Evolutionary conservation across 2,797 vertebrate genomes (phyloP), one percentile per base, ranked within the genome.

Genomic region (Gymnocypris eckloni): DNA sequence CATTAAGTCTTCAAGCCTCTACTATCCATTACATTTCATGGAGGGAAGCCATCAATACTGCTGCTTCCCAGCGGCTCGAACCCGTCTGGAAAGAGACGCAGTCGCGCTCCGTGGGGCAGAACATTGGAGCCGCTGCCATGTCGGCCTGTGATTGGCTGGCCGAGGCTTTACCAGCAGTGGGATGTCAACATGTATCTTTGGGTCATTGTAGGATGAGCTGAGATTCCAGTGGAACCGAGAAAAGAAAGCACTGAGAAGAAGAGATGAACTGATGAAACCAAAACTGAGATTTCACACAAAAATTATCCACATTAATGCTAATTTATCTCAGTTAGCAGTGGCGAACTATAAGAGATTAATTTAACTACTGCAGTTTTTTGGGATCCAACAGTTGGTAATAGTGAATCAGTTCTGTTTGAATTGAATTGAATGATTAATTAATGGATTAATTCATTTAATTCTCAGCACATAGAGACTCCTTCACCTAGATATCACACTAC

Each of bases 41-140:
- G 82, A 73, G 37, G 75, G 41, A 82, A 73, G 61, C 41, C 67
- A 86, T 59, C 85, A 80, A 87, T 78, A 64, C 64, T 59, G 43
- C 43, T 5, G n/a, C n/a, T 25, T 61, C 59, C n/a, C 56, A n/a
- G 56, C 20, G 22, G 22, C 56, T n/a, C 4, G n/a, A 1, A 4
- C 56, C 56, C 52, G 0, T 64, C 48, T 70, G 39, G 22, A 67
- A 43, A 84, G 16, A 82, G 28, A 75, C 5, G 33, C 22, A 10
- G 48, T 25, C 20, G 48, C 22, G 78, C 72, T 67, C 77, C 20
- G 7, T 6, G 28, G 12, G 18, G 76, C 70, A 82, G 70, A 89
- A 89, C 70, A 22, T 69, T 13, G 25, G 71, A 83, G 18, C 45
- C 15, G n/a, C 25, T 39, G n/a, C 69, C 37, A n/a, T 73, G 81